These are phyloP conservation scores for Clarias laeviceps DNA, from an alignment of 2,797 vertebrate species.

Conservation along the genomic window DNA sequence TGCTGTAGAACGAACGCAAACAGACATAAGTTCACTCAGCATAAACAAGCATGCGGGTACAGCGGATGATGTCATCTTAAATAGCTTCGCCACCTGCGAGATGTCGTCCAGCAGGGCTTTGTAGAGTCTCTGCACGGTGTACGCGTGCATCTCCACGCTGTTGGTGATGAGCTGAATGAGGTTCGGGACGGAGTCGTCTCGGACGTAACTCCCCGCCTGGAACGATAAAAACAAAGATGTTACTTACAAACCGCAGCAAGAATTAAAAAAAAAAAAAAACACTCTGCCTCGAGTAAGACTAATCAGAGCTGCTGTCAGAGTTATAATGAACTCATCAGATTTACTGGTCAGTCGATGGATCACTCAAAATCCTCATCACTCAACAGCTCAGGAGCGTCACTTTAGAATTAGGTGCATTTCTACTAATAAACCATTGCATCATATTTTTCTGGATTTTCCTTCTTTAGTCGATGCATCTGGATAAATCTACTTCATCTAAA, in stretches of 20 bases:
- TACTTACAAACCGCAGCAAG: background rate
- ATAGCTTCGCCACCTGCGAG: conserved; percentile 89
- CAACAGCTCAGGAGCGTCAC: conserved; percentile 18
- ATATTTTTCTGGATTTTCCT: background rate
- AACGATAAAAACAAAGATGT: conserved; percentile 46
- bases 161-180: conserved; percentile 99
- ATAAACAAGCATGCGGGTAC: background rate
- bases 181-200: conserved; percentile 97
- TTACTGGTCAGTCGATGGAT: conserved; percentile 36
- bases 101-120: conserved; percentile 98
- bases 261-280: background rate
- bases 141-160: conserved; percentile 97
- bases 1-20: conserved; percentile 75
- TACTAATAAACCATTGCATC: background rate
- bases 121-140: conserved; percentile 98
- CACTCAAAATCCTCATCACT: conserved; percentile 42
- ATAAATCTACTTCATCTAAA: background rate
- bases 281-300: background rate
- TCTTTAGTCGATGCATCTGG: background rate
- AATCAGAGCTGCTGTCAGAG: conserved; percentile 23
- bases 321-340: conserved; percentile 36
- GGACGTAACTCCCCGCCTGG: conserved; percentile 97
- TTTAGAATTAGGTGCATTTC: background rate
- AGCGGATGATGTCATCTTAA: background rate
- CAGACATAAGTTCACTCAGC: background rate